Evolutionary conservation across 2,888 invertebrate species (phyloP), one percentile per base, ranked within the genome.

Genomic region (Tenodera sinensis): DNA sequence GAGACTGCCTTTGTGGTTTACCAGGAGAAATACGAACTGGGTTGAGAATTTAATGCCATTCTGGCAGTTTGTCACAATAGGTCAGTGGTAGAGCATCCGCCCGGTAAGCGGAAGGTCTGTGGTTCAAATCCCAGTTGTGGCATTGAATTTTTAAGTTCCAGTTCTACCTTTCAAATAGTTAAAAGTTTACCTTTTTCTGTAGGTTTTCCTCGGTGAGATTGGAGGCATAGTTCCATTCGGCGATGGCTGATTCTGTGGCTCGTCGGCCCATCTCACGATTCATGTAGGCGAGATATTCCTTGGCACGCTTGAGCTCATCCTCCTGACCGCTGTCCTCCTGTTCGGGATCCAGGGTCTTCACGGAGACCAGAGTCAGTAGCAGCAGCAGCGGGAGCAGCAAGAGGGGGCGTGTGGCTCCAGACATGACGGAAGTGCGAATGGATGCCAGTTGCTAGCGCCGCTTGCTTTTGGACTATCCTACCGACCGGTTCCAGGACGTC

Each of bases 151-250:
- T n/a, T n/a, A n/a, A n/a, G n/a, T n/a, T n/a, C n/a, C n/a, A n/a
- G n/a, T n/a, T n/a, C n/a, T n/a, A n/a, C n/a, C n/a, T n/a, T n/a
- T n/a, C n/a, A n/a, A n/a, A n/a, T n/a, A n/a, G n/a, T n/a, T n/a
- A n/a, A n/a, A n/a, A n/a, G n/a, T n/a, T n/a, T n/a, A 95, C 93
- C 93, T 95, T 94, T 25, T 92, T 92, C 71, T 95, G 94, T 88
- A 96, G 94, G 93, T 96, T 97, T 89, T 95, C 95, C 87, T 96
- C 96, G 0, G 96, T 97, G 84, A 97, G 95, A 92, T 97, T 96
- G 0, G 97, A 96, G 0, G 95, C 96, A 92, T 97, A 97, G 0
- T 94, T 95, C 97, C 97, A 97, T 89, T 95, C 95, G 0, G 96
- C 96, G 3, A 95, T 91, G 0, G 94, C 94, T 6, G 94, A 94